Conservation (phyloP, 2,797 vertebrate genomes). For the Poecilia velifera region DNA sequence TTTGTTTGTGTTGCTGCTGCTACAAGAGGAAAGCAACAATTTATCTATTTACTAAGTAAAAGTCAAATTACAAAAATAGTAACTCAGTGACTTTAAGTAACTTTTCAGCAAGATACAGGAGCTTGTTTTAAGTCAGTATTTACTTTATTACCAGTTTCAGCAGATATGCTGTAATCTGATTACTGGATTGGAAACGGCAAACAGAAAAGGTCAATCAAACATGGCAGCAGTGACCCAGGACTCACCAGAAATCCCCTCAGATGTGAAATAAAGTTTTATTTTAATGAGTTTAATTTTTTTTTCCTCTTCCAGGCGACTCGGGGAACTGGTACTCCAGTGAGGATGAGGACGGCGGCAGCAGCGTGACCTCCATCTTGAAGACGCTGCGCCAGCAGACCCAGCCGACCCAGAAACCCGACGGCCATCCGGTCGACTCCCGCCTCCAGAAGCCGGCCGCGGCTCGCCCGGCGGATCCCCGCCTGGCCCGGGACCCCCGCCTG, state of each 20-base stretch:
- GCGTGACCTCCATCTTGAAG: slow-evolving; percentile 92
- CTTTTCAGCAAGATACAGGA: too few relatives aligned
- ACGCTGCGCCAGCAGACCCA: slow-evolving; percentile 90
- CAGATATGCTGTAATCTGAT: too few relatives aligned
- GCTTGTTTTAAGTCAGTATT: too few relatives aligned
- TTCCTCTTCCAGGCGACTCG: slow-evolving; percentile 83
- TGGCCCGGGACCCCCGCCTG: slow-evolving; percentile 85
- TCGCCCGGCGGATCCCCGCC: slow-evolving; percentile 85
- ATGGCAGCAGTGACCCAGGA: background rate
- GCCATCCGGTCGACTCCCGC: slow-evolving; percentile 82
- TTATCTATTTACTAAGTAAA: too few relatives aligned
- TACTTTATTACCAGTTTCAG: too few relatives aligned
- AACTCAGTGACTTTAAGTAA: too few relatives aligned
- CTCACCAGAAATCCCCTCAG: background rate
- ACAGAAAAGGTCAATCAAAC: background rate
- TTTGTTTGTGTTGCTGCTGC: too few relatives aligned
- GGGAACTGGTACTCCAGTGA: slow-evolving; percentile 98
- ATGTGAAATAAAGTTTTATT: background rate
- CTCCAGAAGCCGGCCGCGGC: slow-evolving; percentile 83
- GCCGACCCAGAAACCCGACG: slow-evolving; percentile 68
- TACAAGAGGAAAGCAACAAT: too few relatives aligned
- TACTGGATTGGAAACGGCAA: too few relatives aligned
- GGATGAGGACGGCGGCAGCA: slow-evolving; percentile 92
- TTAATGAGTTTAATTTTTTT: background rate
- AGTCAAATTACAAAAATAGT: too few relatives aligned